These are phyloP conservation scores for Bimastos eiseni DNA, from an alignment of 2,888 invertebrate genomes.

Conservation along the genomic window DNA sequence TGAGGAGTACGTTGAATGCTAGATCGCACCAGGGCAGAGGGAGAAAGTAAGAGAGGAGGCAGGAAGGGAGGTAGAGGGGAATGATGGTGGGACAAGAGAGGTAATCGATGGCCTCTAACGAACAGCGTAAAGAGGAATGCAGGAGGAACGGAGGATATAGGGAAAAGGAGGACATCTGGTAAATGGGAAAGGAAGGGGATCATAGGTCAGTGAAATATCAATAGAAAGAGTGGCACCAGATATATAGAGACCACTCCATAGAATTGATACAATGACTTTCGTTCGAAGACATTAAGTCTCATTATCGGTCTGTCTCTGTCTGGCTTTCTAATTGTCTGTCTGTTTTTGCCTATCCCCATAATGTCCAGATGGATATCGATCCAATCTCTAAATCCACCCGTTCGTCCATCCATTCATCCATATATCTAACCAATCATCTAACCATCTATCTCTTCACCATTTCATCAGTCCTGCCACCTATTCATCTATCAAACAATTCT, in stretches of 20 bases:
- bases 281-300: constrained; percentile 13
- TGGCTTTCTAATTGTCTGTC: background rate
- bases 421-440: background rate
- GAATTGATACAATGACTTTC: background rate
- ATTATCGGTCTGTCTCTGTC: background rate
- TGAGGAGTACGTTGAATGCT: background rate
- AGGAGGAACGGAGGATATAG: background rate
- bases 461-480: background rate
- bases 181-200: background rate
- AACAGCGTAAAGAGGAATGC: background rate
- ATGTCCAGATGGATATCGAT: background rate
- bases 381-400: background rate
- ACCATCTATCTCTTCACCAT: background rate
- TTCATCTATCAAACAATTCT: background rate
- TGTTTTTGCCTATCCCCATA: background rate
- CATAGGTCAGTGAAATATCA: background rate
- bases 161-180: background rate
- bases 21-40: background rate
- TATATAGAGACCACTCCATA: background rate
- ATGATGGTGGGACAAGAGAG: background rate
- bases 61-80: background rate
- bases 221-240: background rate
- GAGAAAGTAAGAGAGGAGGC: background rate
- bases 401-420: background rate
- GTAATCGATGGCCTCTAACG: background rate